Evolutionary conservation across 1,140 invertebrate species (phyloP), one percentile per base, ranked within the genome.

Genomic region (Diachasma alloeum): DNA sequence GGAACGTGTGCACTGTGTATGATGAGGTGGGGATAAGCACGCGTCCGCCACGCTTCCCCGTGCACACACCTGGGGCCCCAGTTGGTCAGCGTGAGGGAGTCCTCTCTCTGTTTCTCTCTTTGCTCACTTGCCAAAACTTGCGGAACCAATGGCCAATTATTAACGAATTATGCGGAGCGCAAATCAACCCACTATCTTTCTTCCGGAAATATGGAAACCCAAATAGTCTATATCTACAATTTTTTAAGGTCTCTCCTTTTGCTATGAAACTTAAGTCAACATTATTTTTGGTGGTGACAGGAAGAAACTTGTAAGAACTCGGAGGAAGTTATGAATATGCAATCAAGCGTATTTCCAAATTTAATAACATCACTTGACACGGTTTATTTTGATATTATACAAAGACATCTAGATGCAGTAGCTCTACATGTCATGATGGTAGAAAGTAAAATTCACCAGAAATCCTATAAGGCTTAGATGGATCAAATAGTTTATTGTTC

Each of bases 21-120:
- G 56, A 67, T 6, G 17, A 26, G 31, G 87, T 85, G 86, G 87
- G 87, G 86, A 87, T 86, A 87, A 88, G 86, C 87, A 88, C 87
- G 87, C 87, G 87, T 88, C 87, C 78, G 87, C 87, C 87, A 88
- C 87, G 87, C 84, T 85, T 80, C 84, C 82, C 80, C 72, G 80
- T 82, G 79, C 81, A 80, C 81, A 79, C 83, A 85, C 84, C 84
- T 85, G 84, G 84, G 81, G 81, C 26, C 10, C 84, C 84, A 85
- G 84, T 85, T 85, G 84, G 84, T 79, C 73, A 85, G 84, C 79
- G 79, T 68, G 36, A 68, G 59, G 26, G 22, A 66, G 13, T 63
- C 67, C 56, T 77, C 76, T 66, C 24, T 66, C 70, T 75, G 37
- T 75, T 70, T 26, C 63, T 75, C 56, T 72, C 46, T 75, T 26